A percentile compares a stretch with the other conserved stretches of the same genome.
These are phyloP conservation scores for Tetrapedia diversipes DNA, from an alignment of 2,888 invertebrate genomes.

Conservation along the genomic window DNA sequence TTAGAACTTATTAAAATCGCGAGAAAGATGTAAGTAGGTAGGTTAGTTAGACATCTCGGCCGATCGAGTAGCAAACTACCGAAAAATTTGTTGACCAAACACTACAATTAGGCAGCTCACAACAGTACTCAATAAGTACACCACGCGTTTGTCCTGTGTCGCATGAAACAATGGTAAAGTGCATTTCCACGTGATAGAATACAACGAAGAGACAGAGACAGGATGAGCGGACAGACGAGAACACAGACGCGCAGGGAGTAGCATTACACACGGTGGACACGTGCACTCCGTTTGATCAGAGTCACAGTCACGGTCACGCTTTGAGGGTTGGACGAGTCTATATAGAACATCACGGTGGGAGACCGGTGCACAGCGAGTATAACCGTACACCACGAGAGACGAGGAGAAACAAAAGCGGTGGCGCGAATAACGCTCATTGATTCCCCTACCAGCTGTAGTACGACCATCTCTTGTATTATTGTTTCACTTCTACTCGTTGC, in stretches of 20 bases:
- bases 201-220: slow-evolving; percentile 10
- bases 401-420: slow-evolving; percentile 52
- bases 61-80: background rate
- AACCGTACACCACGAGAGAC: slow-evolving; percentile 18
- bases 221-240: slow-evolving; percentile 2
- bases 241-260: background rate
- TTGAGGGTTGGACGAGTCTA: slow-evolving; percentile 72
- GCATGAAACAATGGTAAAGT: slow-evolving; percentile 35
- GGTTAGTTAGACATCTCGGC: background rate
- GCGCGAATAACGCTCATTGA: slow-evolving; percentile 69
- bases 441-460: slow-evolving; percentile 64
- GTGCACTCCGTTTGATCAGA: slow-evolving; percentile 66
- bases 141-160: too few species aligned
- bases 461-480: slow-evolving; percentile 40
- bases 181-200: slow-evolving; percentile 31
- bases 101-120: background rate
- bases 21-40: background rate
- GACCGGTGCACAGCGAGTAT: slow-evolving; percentile 50
- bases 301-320: slow-evolving; percentile 82
- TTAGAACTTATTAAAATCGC: background rate
- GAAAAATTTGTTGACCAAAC: slow-evolving; percentile 63
- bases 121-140: too few species aligned
- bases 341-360: slow-evolving; percentile 62
- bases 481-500: slow-evolving; percentile 21
- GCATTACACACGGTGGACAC: slow-evolving; percentile 53